Percentiles rank a stretch among this genome's conserved stretches.
These are phyloP conservation scores for Pluvianellus socialis DNA, from an alignment of 2,113 vertebrate genomes.

Conservation along the genomic window DNA sequence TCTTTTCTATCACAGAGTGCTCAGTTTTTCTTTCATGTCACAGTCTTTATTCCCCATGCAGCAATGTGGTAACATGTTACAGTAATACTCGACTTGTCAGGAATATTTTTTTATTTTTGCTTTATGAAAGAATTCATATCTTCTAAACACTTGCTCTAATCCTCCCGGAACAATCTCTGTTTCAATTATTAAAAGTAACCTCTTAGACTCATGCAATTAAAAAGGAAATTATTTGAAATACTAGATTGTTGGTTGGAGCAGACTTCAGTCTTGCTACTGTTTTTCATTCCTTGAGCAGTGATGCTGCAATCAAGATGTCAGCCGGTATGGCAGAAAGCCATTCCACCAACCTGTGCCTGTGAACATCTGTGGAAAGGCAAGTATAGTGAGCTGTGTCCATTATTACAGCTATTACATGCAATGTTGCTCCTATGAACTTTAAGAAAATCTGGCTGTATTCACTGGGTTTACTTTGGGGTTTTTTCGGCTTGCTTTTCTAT, in stretches of 20 bases:
- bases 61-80: not conserved
- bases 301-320: not conserved
- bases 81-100: not conserved
- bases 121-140: not conserved
- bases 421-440: not conserved
- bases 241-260: not conserved
- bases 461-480: not conserved
- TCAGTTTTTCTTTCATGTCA: not conserved
- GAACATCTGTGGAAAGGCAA: not conserved
- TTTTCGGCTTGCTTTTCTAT: not conserved
- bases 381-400: not conserved
- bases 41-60: not conserved
- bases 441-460: not conserved
- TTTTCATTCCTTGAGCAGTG: not conserved
- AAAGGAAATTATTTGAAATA: not conserved
- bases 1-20: not conserved
- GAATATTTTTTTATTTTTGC: not conserved
- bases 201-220: not conserved
- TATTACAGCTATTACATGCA: not conserved
- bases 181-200: not conserved
- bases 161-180: not conserved
- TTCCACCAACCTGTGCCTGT: not conserved
- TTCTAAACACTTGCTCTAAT: slow-evolving; percentile 8
- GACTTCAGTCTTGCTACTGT: not conserved
- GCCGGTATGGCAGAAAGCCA: not conserved